Evolutionary conservation across 1,140 invertebrate species (phyloP), one percentile per base, ranked within the genome.

Genomic region (Eufriesea mexicana): DNA sequence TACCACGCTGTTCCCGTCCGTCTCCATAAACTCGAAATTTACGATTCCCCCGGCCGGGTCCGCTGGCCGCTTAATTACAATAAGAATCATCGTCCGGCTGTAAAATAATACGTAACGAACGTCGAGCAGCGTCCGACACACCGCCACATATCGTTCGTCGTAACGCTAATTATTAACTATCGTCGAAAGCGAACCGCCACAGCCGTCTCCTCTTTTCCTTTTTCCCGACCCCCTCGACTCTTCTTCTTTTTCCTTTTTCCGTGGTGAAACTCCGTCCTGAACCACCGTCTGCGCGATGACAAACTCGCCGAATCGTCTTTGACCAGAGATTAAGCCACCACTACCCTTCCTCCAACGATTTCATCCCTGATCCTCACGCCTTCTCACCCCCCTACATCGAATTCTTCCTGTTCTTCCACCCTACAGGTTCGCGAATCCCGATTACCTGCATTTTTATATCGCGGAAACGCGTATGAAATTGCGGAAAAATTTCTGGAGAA

Each of bases 81-180:
- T 79, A 79, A 79, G 68, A 79, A 79, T 79, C 78, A 79, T 79
- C 67, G 78, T 72, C 57, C 47, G 78, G 78, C 47, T 72, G 78
- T 79, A 79, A 79, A 79, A 79, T 79, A 79, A 79, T 79, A 79
- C 78, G 78, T 79, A 79, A 79, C 68, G 78, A 79, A 72, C 78
- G 78, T 59, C 51, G 45, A 18, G 35, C 45, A 42, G n/a, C 35
- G 61, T 49, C 42, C 51, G 51, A 20, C 77, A 8, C 47, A 61
- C 55, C 55, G 66, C 57, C 67, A 16, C 55, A 47, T 71, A 35
- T 71, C 78, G 45, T 72, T 72, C 68, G 35, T 70, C 57, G 68
- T 79, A 71, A 79, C 77, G 67, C 47, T 71, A 71, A 79, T 79
- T 71, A 79, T 79, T 71, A 71, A 79, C 77, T 59, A 79, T 79